Evolutionary conservation across 2,797 vertebrate species (phyloP).

Genomic region (Eupleurogrammus muticus): DNA sequence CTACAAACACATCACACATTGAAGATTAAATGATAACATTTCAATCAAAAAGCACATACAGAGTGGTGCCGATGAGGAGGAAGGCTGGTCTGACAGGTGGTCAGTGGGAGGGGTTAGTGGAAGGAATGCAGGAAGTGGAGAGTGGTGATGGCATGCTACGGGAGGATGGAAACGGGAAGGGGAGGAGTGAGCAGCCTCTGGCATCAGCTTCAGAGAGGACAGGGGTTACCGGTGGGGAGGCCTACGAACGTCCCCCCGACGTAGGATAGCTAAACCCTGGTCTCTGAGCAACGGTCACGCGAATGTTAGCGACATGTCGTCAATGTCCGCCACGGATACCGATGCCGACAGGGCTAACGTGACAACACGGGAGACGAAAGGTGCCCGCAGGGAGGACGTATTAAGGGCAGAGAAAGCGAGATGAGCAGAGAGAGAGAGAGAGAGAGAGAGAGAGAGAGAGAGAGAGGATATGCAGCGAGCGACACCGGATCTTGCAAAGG

Average conservation of each 20-base stretch:
- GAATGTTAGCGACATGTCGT: constrained; percentile 38
- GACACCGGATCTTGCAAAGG: constrained; percentile 31
- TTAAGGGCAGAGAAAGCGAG: constrained; percentile 39
- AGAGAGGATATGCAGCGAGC: constrained; percentile 32
- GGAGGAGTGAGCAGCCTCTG: constrained; percentile 92
- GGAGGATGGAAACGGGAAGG: constrained; percentile 72
- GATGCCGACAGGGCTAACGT: constrained; percentile 37
- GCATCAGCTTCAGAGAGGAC: constrained; percentile 98
- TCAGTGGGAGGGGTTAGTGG: constrained; percentile 37
- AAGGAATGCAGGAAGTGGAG: constrained; percentile 71
- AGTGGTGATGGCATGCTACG: constrained; percentile 81
- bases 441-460: constrained; percentile 25
- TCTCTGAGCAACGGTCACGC: constrained; percentile 2
- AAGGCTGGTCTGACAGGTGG: constrained; percentile 3
- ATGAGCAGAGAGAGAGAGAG: constrained; percentile 25
- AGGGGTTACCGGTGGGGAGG: constrained; percentile 70
- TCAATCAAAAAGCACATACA: constrained; percentile 23
- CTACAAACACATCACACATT: constrained; percentile 6
- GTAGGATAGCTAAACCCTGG: constrained; percentile 1
- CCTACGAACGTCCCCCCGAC: constrained; percentile 58
- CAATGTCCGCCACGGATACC: constrained; percentile 22
- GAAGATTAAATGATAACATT: constrained; percentile 7
- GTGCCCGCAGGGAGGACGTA: constrained; percentile 45
- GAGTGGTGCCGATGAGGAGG: not conserved
- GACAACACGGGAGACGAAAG: constrained; percentile 44